phyloP scores from a whole-genome alignment of 2,888 invertebrate genomes.

The Calameuta filiformis region DNA sequence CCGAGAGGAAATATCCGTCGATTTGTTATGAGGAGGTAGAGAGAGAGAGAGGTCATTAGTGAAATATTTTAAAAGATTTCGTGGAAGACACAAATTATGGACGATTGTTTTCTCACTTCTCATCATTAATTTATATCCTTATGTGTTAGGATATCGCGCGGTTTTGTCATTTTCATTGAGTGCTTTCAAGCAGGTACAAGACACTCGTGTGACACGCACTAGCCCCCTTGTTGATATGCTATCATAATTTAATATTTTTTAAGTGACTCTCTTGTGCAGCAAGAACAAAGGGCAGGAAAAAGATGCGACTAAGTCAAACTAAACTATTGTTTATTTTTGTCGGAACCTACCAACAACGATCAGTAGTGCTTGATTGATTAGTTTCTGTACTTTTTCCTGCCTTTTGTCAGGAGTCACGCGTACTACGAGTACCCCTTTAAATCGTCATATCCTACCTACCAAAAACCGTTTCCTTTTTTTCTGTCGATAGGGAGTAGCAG shows the following conservation, averaged over 20 bases:
- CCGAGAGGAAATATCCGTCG: not conserved
- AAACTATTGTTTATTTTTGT: not conserved
- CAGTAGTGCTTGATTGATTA: not conserved
- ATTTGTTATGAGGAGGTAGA: not conserved
- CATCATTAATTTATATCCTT: not conserved
- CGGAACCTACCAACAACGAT: not conserved
- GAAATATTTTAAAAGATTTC: not conserved
- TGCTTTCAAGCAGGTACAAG: not conserved
- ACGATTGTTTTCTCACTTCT: not conserved
- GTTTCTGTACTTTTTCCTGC: not conserved
- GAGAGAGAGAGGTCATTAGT: not conserved
- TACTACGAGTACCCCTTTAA: not conserved
- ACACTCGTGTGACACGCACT: not conserved
- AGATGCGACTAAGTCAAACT: not conserved
- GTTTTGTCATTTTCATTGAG: not conserved
- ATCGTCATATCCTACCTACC: not conserved
- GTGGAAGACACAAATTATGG: not conserved
- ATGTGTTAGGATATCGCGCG: not conserved
- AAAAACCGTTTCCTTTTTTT: not conserved
- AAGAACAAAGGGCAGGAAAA: not conserved
- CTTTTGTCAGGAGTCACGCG: not conserved
- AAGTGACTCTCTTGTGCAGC: not conserved
- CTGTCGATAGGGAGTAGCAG: constrained; percentile 6
- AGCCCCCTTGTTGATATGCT: not conserved
- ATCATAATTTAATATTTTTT: not conserved